phyloP scores from a whole-genome alignment of 1,140 invertebrate species.

The Drosophila fuyamai region DNA sequence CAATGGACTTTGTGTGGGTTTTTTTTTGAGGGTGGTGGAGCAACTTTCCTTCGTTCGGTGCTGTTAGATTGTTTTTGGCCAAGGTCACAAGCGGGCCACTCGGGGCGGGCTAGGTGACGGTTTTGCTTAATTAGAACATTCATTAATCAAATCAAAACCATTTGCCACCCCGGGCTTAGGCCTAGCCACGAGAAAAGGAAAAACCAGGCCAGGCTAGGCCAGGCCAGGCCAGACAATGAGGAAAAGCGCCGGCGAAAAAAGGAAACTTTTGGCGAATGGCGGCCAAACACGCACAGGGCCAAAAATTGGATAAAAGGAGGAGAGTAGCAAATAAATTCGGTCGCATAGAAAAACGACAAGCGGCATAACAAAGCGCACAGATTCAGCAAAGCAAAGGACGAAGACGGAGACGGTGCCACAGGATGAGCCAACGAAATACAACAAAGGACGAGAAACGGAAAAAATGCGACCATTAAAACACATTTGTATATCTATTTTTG shows the following conservation, averaged over 20 bases:
- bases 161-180: conserved; percentile 76
- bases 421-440: conserved; percentile 48
- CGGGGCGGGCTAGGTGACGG: conserved; percentile 74
- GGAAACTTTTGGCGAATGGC: conserved; percentile 77
- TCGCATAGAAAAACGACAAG: conserved; percentile 81
- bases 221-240: conserved; percentile 20
- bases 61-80: conserved; percentile 67
- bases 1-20: not conserved
- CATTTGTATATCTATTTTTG: conserved; percentile 83
- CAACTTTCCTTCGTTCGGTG: conserved; percentile 23
- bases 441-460: conserved; percentile 43
- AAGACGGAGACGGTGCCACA: not conserved
- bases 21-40: not conserved
- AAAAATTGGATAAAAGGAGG: conserved; percentile 15
- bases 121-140: conserved; percentile 84
- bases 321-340: conserved; percentile 75
- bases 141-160: conserved; percentile 84
- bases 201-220: too few relatives aligned
- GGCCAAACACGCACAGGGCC: conserved; percentile 68
- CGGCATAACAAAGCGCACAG: conserved; percentile 80
- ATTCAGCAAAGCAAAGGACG: conserved; percentile 42
- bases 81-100: conserved; percentile 69
- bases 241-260: conserved; percentile 36
- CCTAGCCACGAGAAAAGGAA: conserved; percentile 2
- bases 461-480: conserved; percentile 81